These are phyloP conservation scores for Cynocephalus volans DNA, from an alignment of 2,113 vertebrate species.

Conservation along the genomic window DNA sequence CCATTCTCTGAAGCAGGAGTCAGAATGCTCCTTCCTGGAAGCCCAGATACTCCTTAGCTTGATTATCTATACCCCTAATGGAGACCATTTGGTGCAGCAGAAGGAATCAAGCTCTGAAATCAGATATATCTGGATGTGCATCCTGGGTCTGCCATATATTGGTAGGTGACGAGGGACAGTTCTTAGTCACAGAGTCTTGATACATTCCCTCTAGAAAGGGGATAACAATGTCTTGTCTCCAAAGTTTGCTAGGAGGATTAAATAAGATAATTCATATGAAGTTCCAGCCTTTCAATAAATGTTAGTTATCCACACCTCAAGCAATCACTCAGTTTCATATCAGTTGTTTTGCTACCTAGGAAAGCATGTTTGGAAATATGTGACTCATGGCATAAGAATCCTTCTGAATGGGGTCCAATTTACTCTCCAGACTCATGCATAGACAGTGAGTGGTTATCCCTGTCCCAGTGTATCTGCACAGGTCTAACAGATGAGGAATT, in stretches of 20 bases:
- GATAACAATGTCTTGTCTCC: background rate
- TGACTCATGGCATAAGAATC: background rate
- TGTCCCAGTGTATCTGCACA: background rate
- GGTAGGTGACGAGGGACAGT: background rate
- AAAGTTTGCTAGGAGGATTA: background rate
- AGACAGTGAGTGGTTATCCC: background rate
- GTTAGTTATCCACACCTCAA: background rate
- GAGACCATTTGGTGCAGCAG: too few relatives aligned
- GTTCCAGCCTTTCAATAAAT: background rate
- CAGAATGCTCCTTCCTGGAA: background rate
- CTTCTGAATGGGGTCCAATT: background rate
- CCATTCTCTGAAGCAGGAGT: constrained; percentile 15
- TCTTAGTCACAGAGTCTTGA: background rate
- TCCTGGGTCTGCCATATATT: background rate
- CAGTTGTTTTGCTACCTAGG: background rate
- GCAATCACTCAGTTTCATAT: background rate
- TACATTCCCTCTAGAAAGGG: background rate
- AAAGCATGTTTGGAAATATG: background rate
- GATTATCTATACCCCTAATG: background rate
- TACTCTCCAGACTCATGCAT: background rate
- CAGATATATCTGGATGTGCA: background rate
- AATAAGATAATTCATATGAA: background rate
- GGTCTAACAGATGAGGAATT: background rate
- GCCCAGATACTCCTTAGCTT: background rate
- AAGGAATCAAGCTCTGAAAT: background rate